phyloP scores from a whole-genome alignment of 1,140 invertebrate genomes.

The Yoshiicerus persimilis region DNA sequence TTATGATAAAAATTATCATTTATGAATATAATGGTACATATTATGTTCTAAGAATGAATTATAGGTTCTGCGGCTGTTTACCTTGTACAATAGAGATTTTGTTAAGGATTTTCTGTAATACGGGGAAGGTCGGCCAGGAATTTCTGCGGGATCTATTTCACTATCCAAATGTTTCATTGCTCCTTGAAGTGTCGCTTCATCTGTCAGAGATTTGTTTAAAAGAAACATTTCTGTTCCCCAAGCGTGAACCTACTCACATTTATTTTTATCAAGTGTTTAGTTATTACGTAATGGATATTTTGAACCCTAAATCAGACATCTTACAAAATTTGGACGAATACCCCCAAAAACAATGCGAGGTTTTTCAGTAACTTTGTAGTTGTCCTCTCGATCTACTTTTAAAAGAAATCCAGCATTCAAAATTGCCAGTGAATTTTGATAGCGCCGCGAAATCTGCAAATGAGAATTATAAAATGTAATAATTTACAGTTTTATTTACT shows the following conservation, averaged over 20 bases:
- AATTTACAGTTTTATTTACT: no score
- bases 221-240: conserved; percentile 46
- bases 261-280: background rate
- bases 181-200: conserved; percentile 29
- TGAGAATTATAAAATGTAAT: no score
- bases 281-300: no score
- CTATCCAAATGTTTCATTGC: conserved; percentile 51
- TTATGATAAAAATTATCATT: no score
- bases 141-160: conserved; percentile 66
- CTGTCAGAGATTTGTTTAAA: conserved; percentile 34
- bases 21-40: no score
- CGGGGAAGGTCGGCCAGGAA: conserved; percentile 65
- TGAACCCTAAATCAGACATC: background rate
- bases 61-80: no score
- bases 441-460: conserved; percentile 55
- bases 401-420: conserved; percentile 56
- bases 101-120: conserved; percentile 66
- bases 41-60: no score
- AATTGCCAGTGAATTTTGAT: conserved; percentile 55
- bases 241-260: conserved; percentile 54
- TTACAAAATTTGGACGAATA: conserved; percentile 42
- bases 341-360: conserved; percentile 29
- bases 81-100: conserved; percentile 71
- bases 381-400: conserved; percentile 42
- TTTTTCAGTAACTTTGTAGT: background rate